phyloP scores from a whole-genome alignment of 2,113 vertebrate species.

The Parus major region DNA sequence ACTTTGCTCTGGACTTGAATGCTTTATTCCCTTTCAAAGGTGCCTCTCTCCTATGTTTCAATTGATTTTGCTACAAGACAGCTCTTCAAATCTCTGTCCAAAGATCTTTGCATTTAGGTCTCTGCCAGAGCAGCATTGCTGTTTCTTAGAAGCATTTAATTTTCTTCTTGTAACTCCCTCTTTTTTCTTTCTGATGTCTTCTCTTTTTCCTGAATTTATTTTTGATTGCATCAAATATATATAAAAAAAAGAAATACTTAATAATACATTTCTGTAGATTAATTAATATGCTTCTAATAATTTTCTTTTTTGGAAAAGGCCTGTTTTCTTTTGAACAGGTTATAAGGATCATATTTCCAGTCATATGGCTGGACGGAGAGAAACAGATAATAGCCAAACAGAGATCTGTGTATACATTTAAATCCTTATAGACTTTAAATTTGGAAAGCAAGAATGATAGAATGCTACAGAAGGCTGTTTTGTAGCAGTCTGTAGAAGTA shows the following conservation, averaged over 20 bases:
- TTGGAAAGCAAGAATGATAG: background rate
- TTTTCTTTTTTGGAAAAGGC: background rate
- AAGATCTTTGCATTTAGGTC: background rate
- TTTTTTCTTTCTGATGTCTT: background rate
- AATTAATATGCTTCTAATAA: background rate
- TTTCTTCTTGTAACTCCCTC: background rate
- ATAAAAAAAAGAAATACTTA: background rate
- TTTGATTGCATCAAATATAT: background rate
- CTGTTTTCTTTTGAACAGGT: background rate
- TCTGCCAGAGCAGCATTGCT: background rate
- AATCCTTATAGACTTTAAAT: background rate
- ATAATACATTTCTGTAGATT: background rate
- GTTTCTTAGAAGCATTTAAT: background rate
- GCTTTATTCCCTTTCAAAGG: background rate
- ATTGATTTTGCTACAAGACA: background rate
- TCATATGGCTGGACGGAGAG: background rate
- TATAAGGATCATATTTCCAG: background rate
- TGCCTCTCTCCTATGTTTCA: background rate
- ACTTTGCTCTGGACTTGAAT: background rate
- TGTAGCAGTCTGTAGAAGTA: background rate
- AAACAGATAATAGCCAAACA: background rate
- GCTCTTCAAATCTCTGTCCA: background rate
- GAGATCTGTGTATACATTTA: background rate
- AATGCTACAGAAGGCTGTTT: background rate
- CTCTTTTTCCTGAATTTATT: background rate